phyloP scores from a whole-genome alignment of 2,888 invertebrate genomes.

The Rhynchonema sp. region DNA sequence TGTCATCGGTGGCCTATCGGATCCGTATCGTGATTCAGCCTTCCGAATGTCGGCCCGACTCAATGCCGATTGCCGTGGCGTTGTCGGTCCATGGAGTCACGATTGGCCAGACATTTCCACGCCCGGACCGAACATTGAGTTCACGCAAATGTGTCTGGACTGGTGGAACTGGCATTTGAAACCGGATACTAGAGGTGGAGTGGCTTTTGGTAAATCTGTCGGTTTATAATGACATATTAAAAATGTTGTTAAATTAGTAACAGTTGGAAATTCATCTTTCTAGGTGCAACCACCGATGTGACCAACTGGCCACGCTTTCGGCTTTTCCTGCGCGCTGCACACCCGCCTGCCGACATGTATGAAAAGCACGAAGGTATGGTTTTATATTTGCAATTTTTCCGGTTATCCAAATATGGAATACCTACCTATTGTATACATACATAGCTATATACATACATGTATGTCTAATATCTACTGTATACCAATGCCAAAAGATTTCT shows the following conservation, averaged over 20 bases:
- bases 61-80: neutral
- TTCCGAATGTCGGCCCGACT: slow-evolving; percentile 7
- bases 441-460: no score
- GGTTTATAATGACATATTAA: no score
- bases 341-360: neutral
- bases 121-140: slow-evolving; percentile 10
- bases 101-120: slow-evolving; percentile 8
- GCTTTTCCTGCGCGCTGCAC: neutral
- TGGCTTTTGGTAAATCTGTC: neutral
- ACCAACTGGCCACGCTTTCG: neutral
- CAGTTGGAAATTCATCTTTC: no score
- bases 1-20: slow-evolving; percentile 9
- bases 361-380: neutral
- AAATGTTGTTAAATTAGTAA: no score
- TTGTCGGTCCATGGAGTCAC: slow-evolving; percentile 12
- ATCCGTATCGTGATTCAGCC: slow-evolving; percentile 9
- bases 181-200: no score
- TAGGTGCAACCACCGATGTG: neutral
- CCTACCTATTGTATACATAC: no score
- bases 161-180: slow-evolving; percentile 10
- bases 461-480: no score
- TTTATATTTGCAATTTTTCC: no score
- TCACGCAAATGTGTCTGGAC: slow-evolving; percentile 7
- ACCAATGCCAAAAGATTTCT: no score
- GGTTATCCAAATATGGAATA: no score